Conservation (phyloP, 92 coral and sea anemone species). For the Zoanthus gigantus region DNA sequence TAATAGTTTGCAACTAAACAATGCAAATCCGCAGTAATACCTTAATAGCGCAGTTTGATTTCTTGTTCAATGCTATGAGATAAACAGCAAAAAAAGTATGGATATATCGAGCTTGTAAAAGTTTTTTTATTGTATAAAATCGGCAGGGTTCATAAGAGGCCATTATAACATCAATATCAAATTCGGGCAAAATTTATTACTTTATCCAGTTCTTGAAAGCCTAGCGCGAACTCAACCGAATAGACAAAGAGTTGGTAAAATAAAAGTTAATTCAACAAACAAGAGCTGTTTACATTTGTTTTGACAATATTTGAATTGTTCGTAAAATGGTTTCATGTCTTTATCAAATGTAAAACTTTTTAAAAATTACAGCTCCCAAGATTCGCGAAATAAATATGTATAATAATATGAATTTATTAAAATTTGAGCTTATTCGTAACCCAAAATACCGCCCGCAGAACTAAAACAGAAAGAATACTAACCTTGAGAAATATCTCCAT, state of each 20-base stretch:
- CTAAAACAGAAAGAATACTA: constrained; percentile 25
- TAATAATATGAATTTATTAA: background rate
- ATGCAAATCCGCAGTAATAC: no score
- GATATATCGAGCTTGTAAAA: background rate
- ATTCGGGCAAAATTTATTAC: background rate
- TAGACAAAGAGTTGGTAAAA: background rate
- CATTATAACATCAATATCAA: background rate
- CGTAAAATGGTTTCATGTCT: background rate
- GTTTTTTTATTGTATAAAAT: background rate
- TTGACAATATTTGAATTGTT: constrained; percentile 8
- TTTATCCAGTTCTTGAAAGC: background rate
- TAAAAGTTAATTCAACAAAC: constrained; percentile 18
- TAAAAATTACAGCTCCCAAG: background rate
- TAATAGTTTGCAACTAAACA: background rate
- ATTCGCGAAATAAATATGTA: background rate
- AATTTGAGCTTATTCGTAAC: background rate
- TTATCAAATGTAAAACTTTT: background rate
- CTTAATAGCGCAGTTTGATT: no score
- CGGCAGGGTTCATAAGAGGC: background rate
- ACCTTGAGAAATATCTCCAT: constrained; percentile 91
- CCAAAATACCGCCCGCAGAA: background rate
- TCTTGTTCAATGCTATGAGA: no score
- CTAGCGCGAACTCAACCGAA: background rate
- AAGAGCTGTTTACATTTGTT: constrained; percentile 25
- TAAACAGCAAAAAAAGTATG: background rate